Percentiles rank a stretch among this genome's conserved stretches.
phyloP scores from a whole-genome alignment of 2,113 vertebrate genomes.

The Oryctolagus cuniculus region DNA sequence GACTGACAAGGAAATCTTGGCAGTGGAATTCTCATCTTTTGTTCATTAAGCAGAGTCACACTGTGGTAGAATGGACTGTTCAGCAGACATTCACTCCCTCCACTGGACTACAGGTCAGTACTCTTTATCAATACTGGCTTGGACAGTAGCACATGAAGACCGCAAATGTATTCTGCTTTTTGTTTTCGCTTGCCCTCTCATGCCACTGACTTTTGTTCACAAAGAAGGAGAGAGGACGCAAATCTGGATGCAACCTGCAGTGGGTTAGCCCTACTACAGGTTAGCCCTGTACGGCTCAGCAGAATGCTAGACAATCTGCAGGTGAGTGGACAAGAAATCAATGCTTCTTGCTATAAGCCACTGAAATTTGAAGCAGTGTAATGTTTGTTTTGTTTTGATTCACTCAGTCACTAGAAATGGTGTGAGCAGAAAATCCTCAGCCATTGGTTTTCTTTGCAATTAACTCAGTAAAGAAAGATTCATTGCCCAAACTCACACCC shows the following conservation, averaged over 20 bases:
- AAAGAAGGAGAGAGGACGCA: not conserved
- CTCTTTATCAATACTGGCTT: not conserved
- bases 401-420: not conserved
- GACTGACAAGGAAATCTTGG: conserved; percentile 78
- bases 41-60: conserved; percentile 66
- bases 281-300: not conserved
- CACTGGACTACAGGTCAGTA: not conserved
- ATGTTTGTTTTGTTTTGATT: not conserved
- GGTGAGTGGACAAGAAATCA: not conserved
- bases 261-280: not conserved
- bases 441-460: not conserved
- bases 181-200: not conserved
- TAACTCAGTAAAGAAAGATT: not conserved
- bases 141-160: not conserved
- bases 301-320: not conserved
- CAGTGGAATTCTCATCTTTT: conserved; percentile 64
- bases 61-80: conserved; percentile 13
- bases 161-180: not conserved
- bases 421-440: not conserved
- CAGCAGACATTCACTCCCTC: conserved; percentile 40
- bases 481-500: not conserved
- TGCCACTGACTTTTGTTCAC: not conserved
- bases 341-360: not conserved
- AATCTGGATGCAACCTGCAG: not conserved
- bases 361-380: not conserved